phyloP scores from a whole-genome alignment of 2,888 invertebrate species.

The Baccha elongata region DNA sequence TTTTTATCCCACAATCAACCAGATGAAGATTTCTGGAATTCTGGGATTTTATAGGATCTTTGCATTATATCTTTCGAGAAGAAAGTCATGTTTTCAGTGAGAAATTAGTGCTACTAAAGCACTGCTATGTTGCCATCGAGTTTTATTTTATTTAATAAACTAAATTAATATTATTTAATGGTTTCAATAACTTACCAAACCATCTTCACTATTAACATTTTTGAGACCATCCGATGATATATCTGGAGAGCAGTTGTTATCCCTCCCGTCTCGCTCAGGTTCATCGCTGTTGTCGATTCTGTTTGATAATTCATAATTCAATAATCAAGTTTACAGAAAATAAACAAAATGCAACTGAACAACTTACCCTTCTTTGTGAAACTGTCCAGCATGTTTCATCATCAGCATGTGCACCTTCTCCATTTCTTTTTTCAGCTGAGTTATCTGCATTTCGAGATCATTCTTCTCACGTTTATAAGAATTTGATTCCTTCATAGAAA shows the following conservation, averaged over 20 bases:
- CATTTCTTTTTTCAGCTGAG: slow-evolving; percentile 90
- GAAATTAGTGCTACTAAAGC: no score
- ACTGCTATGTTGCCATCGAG: no score
- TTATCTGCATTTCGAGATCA: slow-evolving; percentile 90
- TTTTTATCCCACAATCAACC: no score
- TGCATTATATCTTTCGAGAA: no score
- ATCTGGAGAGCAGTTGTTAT: slow-evolving; percentile 82
- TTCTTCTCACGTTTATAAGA: slow-evolving; percentile 90
- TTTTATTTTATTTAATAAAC: no score
- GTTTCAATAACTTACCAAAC: slow-evolving; percentile 78
- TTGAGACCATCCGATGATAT: slow-evolving; percentile 82
- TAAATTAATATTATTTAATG: no score
- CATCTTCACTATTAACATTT: slow-evolving; percentile 82
- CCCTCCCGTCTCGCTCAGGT: slow-evolving; percentile 81
- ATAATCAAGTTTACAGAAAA: neutral
- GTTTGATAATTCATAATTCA: neutral
- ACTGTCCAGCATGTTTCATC: slow-evolving; percentile 88
- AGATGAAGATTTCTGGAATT: no score
- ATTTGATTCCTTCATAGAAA: slow-evolving; percentile 89
- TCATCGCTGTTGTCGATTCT: slow-evolving; percentile 80
- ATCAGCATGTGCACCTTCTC: slow-evolving; percentile 89
- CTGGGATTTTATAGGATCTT: no score
- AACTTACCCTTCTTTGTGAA: slow-evolving; percentile 83
- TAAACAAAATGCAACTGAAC: neutral
- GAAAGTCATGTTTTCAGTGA: no score